phyloP scores from a whole-genome alignment of 2,888 invertebrate genomes.

The Sialis fuliginosa region DNA sequence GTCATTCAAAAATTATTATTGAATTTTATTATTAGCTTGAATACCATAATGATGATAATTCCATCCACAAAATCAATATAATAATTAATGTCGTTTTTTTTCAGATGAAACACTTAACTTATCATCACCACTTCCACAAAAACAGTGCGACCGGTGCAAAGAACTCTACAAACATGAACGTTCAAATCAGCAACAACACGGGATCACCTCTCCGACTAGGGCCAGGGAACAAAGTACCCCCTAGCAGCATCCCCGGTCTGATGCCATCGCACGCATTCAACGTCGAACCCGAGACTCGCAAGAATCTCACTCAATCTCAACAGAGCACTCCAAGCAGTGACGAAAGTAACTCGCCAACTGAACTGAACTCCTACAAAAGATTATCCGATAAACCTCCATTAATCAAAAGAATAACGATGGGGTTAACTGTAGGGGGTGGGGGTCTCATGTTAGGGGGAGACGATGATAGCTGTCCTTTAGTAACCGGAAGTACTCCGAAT shows the following conservation, averaged over 20 bases:
- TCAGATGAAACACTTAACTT: slow-evolving; percentile 24
- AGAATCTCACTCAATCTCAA: slow-evolving; percentile 24
- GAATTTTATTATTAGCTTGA: too few species aligned
- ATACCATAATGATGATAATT: too few species aligned
- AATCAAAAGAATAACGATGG: slow-evolving; percentile 59
- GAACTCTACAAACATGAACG: slow-evolving; percentile 27
- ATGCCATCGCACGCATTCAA: slow-evolving; percentile 40
- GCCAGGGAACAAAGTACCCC: slow-evolving; percentile 28
- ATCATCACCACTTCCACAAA: too few species aligned
- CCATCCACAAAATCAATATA: too few species aligned
- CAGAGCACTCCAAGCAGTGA: slow-evolving; percentile 54
- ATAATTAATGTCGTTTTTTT: slow-evolving; percentile 7
- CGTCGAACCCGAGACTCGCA: slow-evolving; percentile 24
- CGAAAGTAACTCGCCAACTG: slow-evolving; percentile 75
- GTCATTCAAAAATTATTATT: too few species aligned
- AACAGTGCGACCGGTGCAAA: slow-evolving; percentile 11
- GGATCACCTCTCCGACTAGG: slow-evolving; percentile 29
- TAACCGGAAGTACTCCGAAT: slow-evolving; percentile 40
- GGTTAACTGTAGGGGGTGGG: slow-evolving; percentile 38
- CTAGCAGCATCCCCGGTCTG: slow-evolving; percentile 49
- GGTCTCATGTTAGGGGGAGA: slow-evolving; percentile 25
- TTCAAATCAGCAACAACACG: slow-evolving; percentile 26
- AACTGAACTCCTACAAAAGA: slow-evolving; percentile 69
- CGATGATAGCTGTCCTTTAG: slow-evolving; percentile 61
- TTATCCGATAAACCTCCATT: slow-evolving; percentile 67